A percentile compares a stretch with the other conserved stretches of the same genome.
phyloP scores from a whole-genome alignment of 1,140 invertebrate genomes.

The Bombus turneri region DNA sequence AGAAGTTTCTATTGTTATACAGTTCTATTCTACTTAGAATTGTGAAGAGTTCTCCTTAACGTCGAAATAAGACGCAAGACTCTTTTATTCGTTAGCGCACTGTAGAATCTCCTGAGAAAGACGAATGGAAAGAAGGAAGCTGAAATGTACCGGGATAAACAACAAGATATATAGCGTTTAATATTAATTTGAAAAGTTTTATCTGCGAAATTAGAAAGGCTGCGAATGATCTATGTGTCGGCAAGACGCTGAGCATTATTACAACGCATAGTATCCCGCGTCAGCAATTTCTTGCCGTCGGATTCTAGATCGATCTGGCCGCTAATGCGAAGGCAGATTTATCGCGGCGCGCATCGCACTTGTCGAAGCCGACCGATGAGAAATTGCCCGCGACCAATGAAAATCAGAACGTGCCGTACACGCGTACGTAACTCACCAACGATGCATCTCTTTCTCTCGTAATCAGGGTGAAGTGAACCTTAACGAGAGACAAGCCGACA shows the following conservation, averaged over 20 bases:
- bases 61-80: not conserved
- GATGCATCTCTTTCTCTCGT: not conserved
- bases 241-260: not conserved
- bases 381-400: slow-evolving; percentile 27
- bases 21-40: not conserved
- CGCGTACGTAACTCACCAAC: slow-evolving; percentile 1
- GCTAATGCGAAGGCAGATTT: slow-evolving; percentile 40
- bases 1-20: not conserved
- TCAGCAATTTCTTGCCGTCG: slow-evolving; percentile 19
- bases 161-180: not conserved
- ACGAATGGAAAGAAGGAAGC: too few relatives aligned
- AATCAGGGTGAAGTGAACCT: slow-evolving; percentile 11
- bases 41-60: not conserved
- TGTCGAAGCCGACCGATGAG: slow-evolving; percentile 35
- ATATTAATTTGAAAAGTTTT: not conserved
- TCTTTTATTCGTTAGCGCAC: not conserved
- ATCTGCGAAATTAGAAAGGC: not conserved
- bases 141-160: not conserved
- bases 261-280: not conserved
- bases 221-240: not conserved
- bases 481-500: slow-evolving; percentile 24
- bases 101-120: not conserved
- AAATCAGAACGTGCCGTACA: slow-evolving; percentile 14
- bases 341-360: slow-evolving; percentile 26
- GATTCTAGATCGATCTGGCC: slow-evolving; percentile 19